Percentiles rank a stretch among this genome's conserved stretches.
Conservation (phyloP, 92 coral and sea anemone species). For the Pocillopora meandrina region DNA sequence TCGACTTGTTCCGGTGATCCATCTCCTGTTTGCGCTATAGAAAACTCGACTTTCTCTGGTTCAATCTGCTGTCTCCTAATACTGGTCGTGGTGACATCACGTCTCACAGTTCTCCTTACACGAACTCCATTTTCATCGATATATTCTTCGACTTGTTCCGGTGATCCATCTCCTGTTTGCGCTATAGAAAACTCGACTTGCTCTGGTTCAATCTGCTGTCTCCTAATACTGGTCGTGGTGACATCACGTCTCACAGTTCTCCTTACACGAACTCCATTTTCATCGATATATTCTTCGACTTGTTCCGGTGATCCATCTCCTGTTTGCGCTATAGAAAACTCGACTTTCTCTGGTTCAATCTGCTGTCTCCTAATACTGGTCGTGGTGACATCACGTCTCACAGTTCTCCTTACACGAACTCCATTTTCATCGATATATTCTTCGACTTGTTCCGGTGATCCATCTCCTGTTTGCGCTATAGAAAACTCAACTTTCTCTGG, state of each 20-base stretch:
- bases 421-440: constrained; percentile 75
- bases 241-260: constrained; percentile 45
- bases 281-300: constrained; percentile 70
- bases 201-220: constrained; percentile 15
- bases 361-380: constrained; percentile 9
- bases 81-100: constrained; percentile 56
- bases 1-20: constrained; percentile 37
- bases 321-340: not conserved
- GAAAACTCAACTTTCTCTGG: not conserved
- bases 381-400: constrained; percentile 58
- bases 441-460: constrained; percentile 39
- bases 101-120: constrained; percentile 53
- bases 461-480: constrained; percentile 2
- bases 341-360: not conserved
- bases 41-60: not conserved
- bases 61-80: not conserved
- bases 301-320: constrained; percentile 12
- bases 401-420: constrained; percentile 52
- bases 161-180: not conserved
- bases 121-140: constrained; percentile 70
- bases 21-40: not conserved
- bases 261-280: constrained; percentile 61
- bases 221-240: constrained; percentile 55
- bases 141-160: constrained; percentile 1
- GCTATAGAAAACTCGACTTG: no score